Conservation (phyloP, 2,888 invertebrate species). For the Listrodromus nycthemerus region DNA sequence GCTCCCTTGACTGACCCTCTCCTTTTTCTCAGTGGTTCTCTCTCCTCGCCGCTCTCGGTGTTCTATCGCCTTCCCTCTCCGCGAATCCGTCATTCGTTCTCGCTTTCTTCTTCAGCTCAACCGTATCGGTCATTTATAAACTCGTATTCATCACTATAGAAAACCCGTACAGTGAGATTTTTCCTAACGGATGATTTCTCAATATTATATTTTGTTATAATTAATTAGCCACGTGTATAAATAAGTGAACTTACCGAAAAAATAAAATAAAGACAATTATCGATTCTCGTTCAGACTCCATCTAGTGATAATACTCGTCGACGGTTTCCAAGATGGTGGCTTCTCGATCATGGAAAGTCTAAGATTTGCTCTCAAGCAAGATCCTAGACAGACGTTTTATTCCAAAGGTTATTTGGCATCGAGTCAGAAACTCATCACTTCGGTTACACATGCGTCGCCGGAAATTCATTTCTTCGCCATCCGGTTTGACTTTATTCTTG, state of each 20-base stretch:
- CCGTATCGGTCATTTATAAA: neutral
- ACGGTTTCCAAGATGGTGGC: conserved; percentile 60
- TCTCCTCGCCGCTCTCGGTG: neutral
- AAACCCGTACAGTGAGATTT: too few species aligned
- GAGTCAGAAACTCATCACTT: conserved; percentile 7
- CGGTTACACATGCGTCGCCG: conserved; percentile 9
- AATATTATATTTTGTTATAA: too few species aligned
- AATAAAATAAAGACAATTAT: too few species aligned
- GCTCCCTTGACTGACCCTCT: conserved; percentile 48
- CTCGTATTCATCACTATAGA: neutral
- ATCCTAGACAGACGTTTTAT: conserved; percentile 4
- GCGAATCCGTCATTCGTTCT: neutral
- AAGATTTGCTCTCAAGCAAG: neutral
- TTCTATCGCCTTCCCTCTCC: neutral
- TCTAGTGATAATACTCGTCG: conserved; percentile 65
- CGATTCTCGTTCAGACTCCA: conserved; percentile 10
- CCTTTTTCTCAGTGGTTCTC: conserved; percentile 10
- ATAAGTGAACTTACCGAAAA: neutral
- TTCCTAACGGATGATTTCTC: too few species aligned
- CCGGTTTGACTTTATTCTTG: conserved; percentile 14
- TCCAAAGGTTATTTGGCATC: neutral
- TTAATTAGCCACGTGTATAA: neutral
- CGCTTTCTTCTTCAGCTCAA: neutral
- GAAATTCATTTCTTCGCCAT: conserved; percentile 20
- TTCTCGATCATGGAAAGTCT: conserved; percentile 52